A percentile compares a stretch with the other conserved stretches of the same genome.
phyloP scores from a whole-genome alignment of 2,797 vertebrate species.

The Aphelocoma californica region DNA sequence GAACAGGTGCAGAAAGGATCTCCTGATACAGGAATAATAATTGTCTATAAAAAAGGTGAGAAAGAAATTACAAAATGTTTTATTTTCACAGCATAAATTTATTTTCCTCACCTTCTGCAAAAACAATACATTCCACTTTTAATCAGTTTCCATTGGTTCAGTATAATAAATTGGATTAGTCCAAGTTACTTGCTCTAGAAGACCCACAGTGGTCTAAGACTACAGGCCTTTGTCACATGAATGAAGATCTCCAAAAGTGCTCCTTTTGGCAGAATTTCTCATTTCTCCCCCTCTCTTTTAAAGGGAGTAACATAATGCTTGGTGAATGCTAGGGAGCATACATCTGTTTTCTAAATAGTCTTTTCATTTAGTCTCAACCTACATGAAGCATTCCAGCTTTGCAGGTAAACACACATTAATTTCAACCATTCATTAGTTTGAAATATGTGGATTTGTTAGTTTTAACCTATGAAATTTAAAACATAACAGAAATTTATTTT shows the following conservation, averaged over 20 bases:
- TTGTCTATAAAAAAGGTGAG: conserved; percentile 70
- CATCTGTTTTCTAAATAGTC: background rate
- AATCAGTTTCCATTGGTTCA: background rate
- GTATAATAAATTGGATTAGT: background rate
- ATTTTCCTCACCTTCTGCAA: background rate
- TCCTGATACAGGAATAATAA: conserved; percentile 81
- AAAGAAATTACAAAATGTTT: background rate
- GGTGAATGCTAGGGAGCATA: background rate
- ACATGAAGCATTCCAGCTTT: background rate
- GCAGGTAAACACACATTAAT: background rate
- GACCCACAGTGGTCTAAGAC: background rate
- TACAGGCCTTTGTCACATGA: background rate
- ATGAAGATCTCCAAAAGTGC: background rate
- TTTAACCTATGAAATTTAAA: background rate
- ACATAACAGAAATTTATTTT: background rate
- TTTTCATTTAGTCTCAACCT: background rate
- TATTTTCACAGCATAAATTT: background rate
- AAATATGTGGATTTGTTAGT: background rate
- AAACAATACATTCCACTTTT: background rate
- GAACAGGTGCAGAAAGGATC: conserved; percentile 81
- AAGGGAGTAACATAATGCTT: background rate
- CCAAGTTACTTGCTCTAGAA: background rate
- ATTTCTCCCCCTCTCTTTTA: background rate
- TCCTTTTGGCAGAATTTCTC: background rate
- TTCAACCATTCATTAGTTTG: background rate